phyloP scores from a whole-genome alignment of 2,888 invertebrate genomes.

The Brachyptera risi region DNA sequence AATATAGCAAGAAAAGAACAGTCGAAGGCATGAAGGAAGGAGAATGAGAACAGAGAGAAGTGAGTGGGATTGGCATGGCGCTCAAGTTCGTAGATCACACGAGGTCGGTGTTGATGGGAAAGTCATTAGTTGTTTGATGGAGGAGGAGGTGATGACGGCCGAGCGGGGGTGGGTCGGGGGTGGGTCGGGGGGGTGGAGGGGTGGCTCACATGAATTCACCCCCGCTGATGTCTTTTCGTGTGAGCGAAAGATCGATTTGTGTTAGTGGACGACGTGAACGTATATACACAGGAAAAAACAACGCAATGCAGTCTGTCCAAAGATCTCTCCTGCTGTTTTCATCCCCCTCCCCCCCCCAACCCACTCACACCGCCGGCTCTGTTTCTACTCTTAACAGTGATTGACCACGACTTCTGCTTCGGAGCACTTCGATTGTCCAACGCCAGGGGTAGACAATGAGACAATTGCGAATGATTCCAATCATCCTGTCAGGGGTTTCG shows the following conservation, averaged over 20 bases:
- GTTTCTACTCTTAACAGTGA: constrained; percentile 15
- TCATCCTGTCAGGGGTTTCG: neutral
- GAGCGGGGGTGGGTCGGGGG: constrained; percentile 9
- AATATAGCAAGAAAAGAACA: neutral
- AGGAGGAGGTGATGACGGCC: neutral
- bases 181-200: constrained; percentile 15
- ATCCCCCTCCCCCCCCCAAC: neutral
- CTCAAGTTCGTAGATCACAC: neutral
- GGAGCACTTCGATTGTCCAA: neutral
- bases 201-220: constrained; percentile 15
- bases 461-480: neutral
- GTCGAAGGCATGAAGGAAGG: no score
- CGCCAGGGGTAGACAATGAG: neutral
- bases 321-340: neutral
- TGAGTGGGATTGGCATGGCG: neutral
- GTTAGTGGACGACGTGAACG: constrained; percentile 19
- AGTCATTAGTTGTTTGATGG: constrained; percentile 32
- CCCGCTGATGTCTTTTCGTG: constrained; percentile 26
- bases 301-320: constrained; percentile 8
- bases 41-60: neutral
- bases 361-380: neutral
- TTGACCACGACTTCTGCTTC: constrained; percentile 16
- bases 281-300: constrained; percentile 20
- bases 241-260: constrained; percentile 23
- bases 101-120: constrained; percentile 31